These are phyloP conservation scores for Tachystola acroxantha DNA, from an alignment of 2,888 invertebrate genomes.

Conservation along the genomic window DNA sequence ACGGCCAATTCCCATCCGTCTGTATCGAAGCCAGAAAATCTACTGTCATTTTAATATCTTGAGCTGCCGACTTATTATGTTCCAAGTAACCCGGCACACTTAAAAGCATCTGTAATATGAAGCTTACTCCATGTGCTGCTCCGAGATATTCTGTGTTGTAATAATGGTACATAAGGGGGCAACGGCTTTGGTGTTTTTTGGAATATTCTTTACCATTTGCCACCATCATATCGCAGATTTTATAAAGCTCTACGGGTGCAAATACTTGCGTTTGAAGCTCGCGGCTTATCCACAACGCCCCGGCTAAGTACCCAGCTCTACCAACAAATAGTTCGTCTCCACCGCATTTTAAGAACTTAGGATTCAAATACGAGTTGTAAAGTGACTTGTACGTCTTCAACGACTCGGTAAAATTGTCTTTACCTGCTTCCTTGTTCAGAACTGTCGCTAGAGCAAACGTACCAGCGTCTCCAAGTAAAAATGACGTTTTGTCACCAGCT, in stretches of 20 bases:
- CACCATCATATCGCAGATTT: constrained; percentile 83
- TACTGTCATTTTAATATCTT: constrained; percentile 80
- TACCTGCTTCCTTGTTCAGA: constrained; percentile 72
- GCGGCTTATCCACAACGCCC: constrained; percentile 84
- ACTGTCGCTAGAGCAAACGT: constrained; percentile 85
- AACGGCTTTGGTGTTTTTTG: constrained; percentile 68
- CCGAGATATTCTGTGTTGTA: constrained; percentile 86
- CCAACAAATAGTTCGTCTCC: constrained; percentile 93
- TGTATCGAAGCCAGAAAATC: constrained; percentile 84
- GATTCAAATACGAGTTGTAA: constrained; percentile 44
- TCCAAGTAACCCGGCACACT: constrained; percentile 74
- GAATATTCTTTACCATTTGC: constrained; percentile 85
- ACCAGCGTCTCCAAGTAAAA: constrained; percentile 89
- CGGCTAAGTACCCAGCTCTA: constrained; percentile 89
- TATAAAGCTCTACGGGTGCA: constrained; percentile 67
- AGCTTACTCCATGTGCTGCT: constrained; percentile 78
- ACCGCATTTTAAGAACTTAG: constrained; percentile 80
- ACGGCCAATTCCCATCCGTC: constrained; percentile 87
- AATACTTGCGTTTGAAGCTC: constrained; percentile 68
- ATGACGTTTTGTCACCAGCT: constrained; percentile 81
- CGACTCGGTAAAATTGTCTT: constrained; percentile 44
- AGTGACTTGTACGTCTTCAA: constrained; percentile 58
- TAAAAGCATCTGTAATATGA: constrained; percentile 78
- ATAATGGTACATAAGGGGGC: constrained; percentile 89
- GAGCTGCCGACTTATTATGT: constrained; percentile 67